Base-by-base conservation (phyloP, 2,797 vertebrate species). In the Scleropages formosus region DNA sequence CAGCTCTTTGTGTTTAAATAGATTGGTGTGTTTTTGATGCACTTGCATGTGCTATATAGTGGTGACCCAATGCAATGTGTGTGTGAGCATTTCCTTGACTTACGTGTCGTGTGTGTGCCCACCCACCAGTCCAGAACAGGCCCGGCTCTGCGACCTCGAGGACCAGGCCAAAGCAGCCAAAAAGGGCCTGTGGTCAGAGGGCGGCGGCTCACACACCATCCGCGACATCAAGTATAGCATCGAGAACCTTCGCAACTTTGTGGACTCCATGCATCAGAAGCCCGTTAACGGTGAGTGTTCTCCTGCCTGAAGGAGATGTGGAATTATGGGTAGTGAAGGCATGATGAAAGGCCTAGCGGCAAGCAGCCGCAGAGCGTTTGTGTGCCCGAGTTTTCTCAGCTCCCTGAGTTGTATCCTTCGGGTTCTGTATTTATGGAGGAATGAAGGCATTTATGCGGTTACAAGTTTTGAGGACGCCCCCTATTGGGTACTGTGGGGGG, bases 201-300 rank as follows among this genome's bases (percentile, higher is more conserved):
- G 96, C 0, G 92, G 90, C 0, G 93, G 95, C 0, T 79, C 94
- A 0, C 94, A 96, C 73, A 98, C 97, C 12, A 74, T 98, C 83
- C 92, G 97, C 0, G 95, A 98, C 78, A 78, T 99, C 75, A 99
- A 98, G 81, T 99, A 98, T 80, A 93, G 87, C 83, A 95, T 99
- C 0, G 97, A 99, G 80, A 99, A 95, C 84, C 94, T 96, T 0
- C 93, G 96, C 64, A 95, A 99, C 90, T 99, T 95, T 1, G 96
- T 99, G 49, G 97, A 99, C 85, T 96, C 97, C 0, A 88, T 94
- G 89, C 96, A 99, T 83, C 97, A 99, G 91, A 99, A 96, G 77
- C 97, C 97, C 0, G 93, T 98, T 73, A 99, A 98, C 0, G 97
- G 97, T 99, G 85, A 91, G 68, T 53, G 4, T 16, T 6, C 26